Evolutionary conservation across 2,888 invertebrate species (phyloP), one percentile per base, ranked within the genome.

Genomic region (Scaptomyza tumidula): DNA sequence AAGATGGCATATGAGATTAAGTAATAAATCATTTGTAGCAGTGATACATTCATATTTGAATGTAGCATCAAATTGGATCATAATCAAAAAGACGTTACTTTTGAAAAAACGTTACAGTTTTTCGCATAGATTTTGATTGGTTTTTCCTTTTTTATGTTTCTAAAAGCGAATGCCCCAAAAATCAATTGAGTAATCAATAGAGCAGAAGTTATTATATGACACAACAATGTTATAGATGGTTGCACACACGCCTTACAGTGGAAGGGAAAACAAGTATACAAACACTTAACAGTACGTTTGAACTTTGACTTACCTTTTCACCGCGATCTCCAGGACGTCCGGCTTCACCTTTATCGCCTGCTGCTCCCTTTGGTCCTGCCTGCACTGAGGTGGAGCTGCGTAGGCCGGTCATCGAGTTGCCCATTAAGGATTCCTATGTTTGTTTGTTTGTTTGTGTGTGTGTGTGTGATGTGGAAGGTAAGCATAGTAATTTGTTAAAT

Each of bases 291-390:
- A 64, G 33, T 46, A 49, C 41, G 16, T 16, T 78, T 79, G 84
- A 59, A 61, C 86, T 69, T 68, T 76, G 75, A 93, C 94, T 93
- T 91, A 94, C 97, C 90, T 96, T 94, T 82, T 96, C 96, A 71
- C 97, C 95, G 72, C 94, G 93, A 88, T 95, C 95, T n/a, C 95
- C 95, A 73, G 93, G 93, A 7, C 94, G 93, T 6, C 95, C 95
- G 4, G 93, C 81, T 11, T 95, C 93, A 69, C 96, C 95, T 41
- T 93, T 93, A 87, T 94, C 93, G 27, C 95, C 96, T 0, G 94
- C 90, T 68, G 96, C 95, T 6, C 96, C 96, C 92, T 96, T 96
- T 2, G 95, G 94, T n/a, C 96, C 97, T 2, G 95, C 95, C 52
- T 87, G 88, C 27, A 95, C 95, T 1, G 96, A 58, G 31, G 95